Evolutionary conservation across 2,797 vertebrate genomes (phyloP).

Genomic region (Paramormyrops hopkinsi): DNA sequence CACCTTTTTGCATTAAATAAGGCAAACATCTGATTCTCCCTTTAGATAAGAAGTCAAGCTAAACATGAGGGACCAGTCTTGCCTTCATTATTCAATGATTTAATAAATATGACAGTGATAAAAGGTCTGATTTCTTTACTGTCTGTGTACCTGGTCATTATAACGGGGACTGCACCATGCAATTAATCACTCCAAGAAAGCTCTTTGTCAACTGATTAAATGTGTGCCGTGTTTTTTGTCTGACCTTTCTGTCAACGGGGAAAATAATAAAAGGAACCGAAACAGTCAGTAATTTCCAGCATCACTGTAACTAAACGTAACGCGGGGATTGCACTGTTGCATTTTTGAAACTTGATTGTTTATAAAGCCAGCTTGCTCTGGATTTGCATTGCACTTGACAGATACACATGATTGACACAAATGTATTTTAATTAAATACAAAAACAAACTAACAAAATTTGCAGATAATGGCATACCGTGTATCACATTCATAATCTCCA

Average conservation of each 20-base stretch:
- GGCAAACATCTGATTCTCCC: background rate
- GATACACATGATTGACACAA: background rate
- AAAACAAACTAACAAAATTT: too few species aligned
- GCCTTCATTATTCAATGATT: background rate
- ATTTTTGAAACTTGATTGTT: background rate
- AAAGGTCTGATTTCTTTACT: conserved; percentile 5
- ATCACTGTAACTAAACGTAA: background rate
- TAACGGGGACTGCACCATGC: background rate
- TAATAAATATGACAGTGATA: background rate
- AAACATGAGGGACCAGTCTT: background rate
- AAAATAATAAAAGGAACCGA: background rate
- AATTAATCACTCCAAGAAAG: conserved; percentile 13
- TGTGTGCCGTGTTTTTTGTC: background rate
- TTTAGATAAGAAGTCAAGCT: background rate
- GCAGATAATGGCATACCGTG: background rate
- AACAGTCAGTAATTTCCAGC: background rate
- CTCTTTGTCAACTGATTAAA: conserved; percentile 13
- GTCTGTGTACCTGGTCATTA: background rate
- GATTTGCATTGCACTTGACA: background rate
- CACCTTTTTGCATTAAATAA: background rate
- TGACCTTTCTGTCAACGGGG: conserved; percentile 6
- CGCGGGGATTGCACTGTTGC: background rate
- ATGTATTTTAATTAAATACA: background rate
- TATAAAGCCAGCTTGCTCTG: background rate
- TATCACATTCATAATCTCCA: too few species aligned